Percentiles rank a stretch among this genome's conserved stretches.
These are phyloP conservation scores for Rhinolophus sinicus DNA, from an alignment of 2,113 vertebrate genomes.

Conservation along the genomic window DNA sequence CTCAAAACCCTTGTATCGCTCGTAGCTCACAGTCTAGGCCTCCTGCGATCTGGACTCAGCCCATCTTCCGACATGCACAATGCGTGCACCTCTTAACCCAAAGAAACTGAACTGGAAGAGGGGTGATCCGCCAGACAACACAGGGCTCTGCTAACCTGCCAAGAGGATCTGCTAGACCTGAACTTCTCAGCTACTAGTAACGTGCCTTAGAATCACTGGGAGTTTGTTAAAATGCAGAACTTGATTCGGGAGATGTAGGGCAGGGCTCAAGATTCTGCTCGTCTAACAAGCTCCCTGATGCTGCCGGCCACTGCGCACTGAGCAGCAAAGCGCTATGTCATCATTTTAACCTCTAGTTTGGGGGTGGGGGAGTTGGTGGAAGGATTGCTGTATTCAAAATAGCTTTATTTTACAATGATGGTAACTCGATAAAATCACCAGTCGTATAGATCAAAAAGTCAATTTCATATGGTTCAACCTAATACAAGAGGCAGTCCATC, in stretches of 20 bases:
- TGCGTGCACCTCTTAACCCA: neutral
- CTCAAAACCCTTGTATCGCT: neutral
- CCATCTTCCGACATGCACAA: neutral
- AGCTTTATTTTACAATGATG: neutral
- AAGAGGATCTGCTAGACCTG: neutral
- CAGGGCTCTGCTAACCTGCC: neutral
- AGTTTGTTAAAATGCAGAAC: neutral
- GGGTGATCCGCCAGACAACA: neutral
- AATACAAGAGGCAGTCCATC: neutral
- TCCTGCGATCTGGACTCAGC: neutral
- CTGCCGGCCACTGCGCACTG: too few relatives aligned
- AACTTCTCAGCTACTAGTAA: neutral
- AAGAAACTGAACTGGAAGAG: neutral
- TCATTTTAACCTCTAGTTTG: neutral
- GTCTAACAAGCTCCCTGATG: neutral
- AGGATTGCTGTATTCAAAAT: neutral
- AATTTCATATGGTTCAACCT: neutral
- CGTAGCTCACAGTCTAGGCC: too few relatives aligned
- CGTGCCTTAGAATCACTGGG: neutral
- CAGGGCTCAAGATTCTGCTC: neutral
- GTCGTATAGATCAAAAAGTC: neutral
- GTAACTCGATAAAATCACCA: neutral
- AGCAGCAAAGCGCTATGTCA: neutral
- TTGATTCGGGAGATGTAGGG: neutral
- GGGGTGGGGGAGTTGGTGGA: too few relatives aligned